Evolutionary conservation across 2,113 vertebrate species (phyloP).

Genomic region (Mellivora capensis): DNA sequence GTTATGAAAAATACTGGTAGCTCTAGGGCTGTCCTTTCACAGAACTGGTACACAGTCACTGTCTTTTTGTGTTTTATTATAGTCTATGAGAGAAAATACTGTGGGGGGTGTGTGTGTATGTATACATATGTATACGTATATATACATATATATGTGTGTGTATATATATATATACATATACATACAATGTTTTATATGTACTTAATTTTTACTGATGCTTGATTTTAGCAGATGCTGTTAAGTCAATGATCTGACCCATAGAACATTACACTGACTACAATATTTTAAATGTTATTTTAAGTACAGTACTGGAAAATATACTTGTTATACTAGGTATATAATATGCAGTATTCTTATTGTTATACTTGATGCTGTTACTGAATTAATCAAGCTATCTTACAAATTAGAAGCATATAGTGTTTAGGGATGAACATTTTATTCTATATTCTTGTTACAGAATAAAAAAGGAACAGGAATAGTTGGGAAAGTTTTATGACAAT

Average conservation of each 20-base stretch:
- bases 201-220: conserved; percentile 42
- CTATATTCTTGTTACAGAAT: conserved; percentile 4
- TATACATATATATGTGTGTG: too few species aligned
- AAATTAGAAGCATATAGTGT: conserved; percentile 32
- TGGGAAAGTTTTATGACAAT: conserved; percentile 28
- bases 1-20: not conserved
- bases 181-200: not conserved
- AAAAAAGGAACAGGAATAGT: not conserved
- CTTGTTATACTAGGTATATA: not conserved
- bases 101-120: not conserved
- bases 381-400: not conserved
- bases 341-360: not conserved
- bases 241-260: conserved; percentile 21
- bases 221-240: conserved; percentile 21
- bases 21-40: not conserved
- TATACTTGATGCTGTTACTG: conserved; percentile 3
- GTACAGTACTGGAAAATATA: not conserved
- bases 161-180: not conserved
- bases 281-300: conserved; percentile 39
- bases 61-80: not conserved
- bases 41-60: not conserved
- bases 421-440: conserved; percentile 33
- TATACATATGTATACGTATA: too few species aligned
- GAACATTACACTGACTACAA: not conserved
- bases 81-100: not conserved